Percentiles rank a stretch among this genome's conserved stretches.
Conservation (phyloP, 23 tunicate genomes). For the Phallusia fumigata region DNA sequence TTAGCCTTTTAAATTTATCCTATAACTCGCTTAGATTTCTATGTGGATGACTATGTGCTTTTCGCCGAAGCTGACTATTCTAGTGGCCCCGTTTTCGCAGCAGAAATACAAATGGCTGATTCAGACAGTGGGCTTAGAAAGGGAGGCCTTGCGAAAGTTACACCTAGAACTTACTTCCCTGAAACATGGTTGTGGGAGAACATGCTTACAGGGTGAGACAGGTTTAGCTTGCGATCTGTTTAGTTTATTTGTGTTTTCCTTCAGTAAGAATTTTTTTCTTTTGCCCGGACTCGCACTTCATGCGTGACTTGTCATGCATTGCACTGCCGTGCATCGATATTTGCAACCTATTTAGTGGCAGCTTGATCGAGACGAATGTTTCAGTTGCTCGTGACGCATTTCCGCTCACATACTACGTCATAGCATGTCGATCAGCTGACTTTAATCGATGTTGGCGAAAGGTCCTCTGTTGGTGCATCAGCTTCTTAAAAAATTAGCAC, state of each 20-base stretch:
- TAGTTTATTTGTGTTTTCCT: background rate
- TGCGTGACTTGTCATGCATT: too few species aligned
- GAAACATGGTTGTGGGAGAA: constrained; percentile 26
- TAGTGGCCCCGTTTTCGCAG: too few species aligned
- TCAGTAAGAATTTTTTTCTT: background rate
- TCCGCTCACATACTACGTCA: too few species aligned
- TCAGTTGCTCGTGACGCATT: too few species aligned
- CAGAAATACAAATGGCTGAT: background rate
- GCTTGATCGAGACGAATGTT: too few species aligned
- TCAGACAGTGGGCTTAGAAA: background rate
- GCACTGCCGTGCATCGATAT: too few species aligned
- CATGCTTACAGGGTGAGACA: background rate
- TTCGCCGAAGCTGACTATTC: background rate
- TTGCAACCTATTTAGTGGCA: too few species aligned
- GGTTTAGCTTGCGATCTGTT: background rate
- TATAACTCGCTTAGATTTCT: background rate
- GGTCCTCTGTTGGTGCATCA: background rate
- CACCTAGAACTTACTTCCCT: constrained; percentile 11
- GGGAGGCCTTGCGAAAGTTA: background rate
- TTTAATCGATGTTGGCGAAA: background rate
- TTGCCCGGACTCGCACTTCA: too few species aligned
- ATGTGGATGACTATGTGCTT: background rate
- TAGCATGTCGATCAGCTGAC: too few species aligned
- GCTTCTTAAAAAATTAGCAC: background rate
- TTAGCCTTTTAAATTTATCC: too few species aligned